phyloP scores from a whole-genome alignment of 1,140 invertebrate genomes.

The Mesaphorura yosii region DNA sequence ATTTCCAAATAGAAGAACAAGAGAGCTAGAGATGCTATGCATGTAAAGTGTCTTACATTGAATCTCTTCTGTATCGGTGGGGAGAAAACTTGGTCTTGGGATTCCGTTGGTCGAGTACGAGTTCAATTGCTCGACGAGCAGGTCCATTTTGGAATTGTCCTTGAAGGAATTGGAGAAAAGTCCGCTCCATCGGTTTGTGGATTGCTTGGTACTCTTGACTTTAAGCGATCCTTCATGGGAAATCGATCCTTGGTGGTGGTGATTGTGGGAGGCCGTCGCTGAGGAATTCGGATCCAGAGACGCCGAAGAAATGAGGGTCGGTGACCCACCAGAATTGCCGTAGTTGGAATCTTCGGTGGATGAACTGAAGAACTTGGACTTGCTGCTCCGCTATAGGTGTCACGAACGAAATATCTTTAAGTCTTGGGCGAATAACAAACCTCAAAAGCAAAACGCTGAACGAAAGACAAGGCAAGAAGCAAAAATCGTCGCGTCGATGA shows the following conservation, averaged over 20 bases:
- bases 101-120: slow-evolving; percentile 55
- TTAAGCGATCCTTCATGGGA: slow-evolving; percentile 37
- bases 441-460: too few relatives aligned
- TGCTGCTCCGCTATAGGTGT: too few relatives aligned
- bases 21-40: too few relatives aligned
- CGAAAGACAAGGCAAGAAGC: too few relatives aligned
- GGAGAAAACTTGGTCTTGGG: slow-evolving; percentile 43
- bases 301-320: neutral
- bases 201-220: slow-evolving; percentile 39
- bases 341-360: slow-evolving; percentile 42
- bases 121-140: slow-evolving; percentile 52
- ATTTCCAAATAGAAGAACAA: too few relatives aligned
- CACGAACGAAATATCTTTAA: too few relatives aligned
- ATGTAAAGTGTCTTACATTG: too few relatives aligned
- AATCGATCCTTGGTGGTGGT: slow-evolving; percentile 6
- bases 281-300: slow-evolving; percentile 31
- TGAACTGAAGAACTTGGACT: slow-evolving; percentile 48
- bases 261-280: slow-evolving; percentile 29
- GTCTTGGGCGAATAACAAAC: too few relatives aligned
- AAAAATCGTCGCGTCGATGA: too few relatives aligned
- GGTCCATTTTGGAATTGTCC: slow-evolving; percentile 50
- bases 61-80: too few relatives aligned
- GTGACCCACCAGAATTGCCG: neutral
- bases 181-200: slow-evolving; percentile 53
- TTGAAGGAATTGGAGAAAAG: slow-evolving; percentile 48